Conservation (phyloP, 2,797 vertebrate genomes). For the Melanotaenia trifasciata region DNA sequence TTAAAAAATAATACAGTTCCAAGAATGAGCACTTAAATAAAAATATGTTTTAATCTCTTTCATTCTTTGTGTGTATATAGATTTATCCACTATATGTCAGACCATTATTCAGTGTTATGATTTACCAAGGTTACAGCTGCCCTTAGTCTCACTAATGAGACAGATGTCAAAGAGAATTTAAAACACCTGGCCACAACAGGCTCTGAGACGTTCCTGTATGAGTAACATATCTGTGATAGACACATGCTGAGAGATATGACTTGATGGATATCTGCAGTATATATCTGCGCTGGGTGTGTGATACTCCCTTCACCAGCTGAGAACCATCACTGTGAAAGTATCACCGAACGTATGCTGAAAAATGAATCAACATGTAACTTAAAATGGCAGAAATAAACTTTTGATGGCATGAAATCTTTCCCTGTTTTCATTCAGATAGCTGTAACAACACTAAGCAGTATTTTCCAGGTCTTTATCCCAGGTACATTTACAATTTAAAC, state of each 20-base stretch:
- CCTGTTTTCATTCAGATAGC: neutral
- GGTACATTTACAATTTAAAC: neutral
- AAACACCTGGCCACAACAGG: constrained; percentile 57
- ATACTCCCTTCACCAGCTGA: constrained; percentile 63
- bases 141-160: constrained; percentile 60
- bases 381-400: neutral
- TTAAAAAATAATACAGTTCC: neutral
- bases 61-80: constrained; percentile 13
- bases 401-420: neutral
- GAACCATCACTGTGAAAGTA: constrained; percentile 35
- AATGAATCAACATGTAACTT: neutral
- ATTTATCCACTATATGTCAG: constrained; percentile 27
- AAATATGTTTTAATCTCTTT: constrained; percentile 1
- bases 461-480: neutral
- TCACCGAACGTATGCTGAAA: neutral
- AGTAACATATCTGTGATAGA: constrained; percentile 35
- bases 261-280: constrained; percentile 32
- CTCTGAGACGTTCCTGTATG: constrained; percentile 8
- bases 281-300: constrained; percentile 10
- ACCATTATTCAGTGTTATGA: neutral
- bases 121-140: constrained; percentile 51
- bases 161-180: constrained; percentile 24
- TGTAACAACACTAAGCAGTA: neutral
- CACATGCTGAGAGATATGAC: constrained; percentile 26
- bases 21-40: too few species aligned